phyloP scores from a whole-genome alignment of 1,140 invertebrate genomes.

The Leptinotarsa texana region DNA sequence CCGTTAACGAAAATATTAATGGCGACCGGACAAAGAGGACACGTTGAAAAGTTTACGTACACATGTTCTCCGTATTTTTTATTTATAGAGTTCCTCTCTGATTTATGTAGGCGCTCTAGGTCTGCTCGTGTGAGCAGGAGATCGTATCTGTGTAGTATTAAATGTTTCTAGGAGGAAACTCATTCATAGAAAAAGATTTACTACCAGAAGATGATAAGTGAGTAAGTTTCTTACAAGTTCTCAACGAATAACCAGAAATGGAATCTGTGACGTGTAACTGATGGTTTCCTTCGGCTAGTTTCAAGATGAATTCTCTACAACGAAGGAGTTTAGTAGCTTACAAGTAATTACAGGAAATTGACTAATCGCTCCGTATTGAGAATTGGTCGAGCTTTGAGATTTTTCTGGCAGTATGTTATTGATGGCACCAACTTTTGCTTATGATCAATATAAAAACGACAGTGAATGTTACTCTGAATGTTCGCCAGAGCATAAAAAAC shows the following conservation, averaged over 20 bases:
- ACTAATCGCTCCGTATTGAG: too few relatives aligned
- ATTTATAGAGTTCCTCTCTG: conserved; percentile 6
- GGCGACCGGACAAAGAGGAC: conserved; percentile 4
- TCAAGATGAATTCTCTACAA: too few relatives aligned
- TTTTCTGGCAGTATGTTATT: too few relatives aligned
- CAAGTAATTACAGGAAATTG: too few relatives aligned
- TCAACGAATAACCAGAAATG: neutral
- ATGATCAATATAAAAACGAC: too few relatives aligned
- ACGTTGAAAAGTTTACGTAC: neutral
- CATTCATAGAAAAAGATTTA: neutral
- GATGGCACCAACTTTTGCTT: too few relatives aligned
- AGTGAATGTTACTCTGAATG: too few relatives aligned
- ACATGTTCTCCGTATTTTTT: conserved; percentile 4
- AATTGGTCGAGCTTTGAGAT: too few relatives aligned
- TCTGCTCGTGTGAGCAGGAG: neutral
- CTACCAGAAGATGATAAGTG: neutral
- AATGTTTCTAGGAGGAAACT: neutral
- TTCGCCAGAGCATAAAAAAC: too few relatives aligned
- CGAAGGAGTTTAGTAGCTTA: too few relatives aligned
- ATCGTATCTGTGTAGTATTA: conserved; percentile 2
- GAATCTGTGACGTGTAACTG: neutral
- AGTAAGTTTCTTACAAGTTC: neutral
- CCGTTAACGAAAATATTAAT: conserved; percentile 8
- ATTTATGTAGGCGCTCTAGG: neutral
- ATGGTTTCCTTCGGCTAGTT: neutral